Evolutionary conservation across 2,113 vertebrate genomes (phyloP), one percentile per base, ranked within the genome.

Genomic region (Aramus guarauna): DNA sequence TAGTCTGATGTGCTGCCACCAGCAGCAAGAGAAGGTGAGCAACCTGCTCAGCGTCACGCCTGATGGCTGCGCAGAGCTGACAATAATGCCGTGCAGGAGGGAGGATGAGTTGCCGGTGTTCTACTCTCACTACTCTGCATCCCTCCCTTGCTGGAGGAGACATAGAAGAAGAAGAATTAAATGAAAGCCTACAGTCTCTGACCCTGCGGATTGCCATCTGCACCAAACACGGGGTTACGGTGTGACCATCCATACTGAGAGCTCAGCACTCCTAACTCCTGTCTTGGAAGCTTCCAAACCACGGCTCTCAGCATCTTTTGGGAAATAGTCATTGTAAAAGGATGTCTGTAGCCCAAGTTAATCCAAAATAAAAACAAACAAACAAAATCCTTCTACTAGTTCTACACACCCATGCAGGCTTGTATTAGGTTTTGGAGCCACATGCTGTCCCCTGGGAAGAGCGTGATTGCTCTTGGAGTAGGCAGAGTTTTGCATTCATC

Each of bases 91-190:
- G 0, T 34, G 39, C 15, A 34, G 53, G 50, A 91, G 39, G 32
- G 6, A 90, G 27, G 24, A n/a, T 2, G 2, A 0, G 0, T 24
- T 48, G 34, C 37, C 24, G 9, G 6, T 47, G 21, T 32, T 78
- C 58, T 88, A 39, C 58, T 39, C 37, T n/a, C 43, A 30, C n/a
- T 14, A 5, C 3, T 26, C 47, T 0, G 2, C 47, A 55, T 15
- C 15, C 8, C 3, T 30, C 27, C 13, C 48, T 68, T 62, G 30
- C 43, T 69, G 48, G 9, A 82, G 45, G 15, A 63, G 39, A 30
- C 39, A 9, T 0, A 11, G 18, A 39, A 82, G 36, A 74, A 81
- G 13, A 52, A 47, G 8, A 68, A 71, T 47, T 34, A 41, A 77
- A 80, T 41, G 58, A 62, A 88, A 89, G 22, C 9, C 60, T 56